These are phyloP conservation scores for Marmota monax DNA, from an alignment of 2,113 vertebrate genomes.

Conservation along the genomic window DNA sequence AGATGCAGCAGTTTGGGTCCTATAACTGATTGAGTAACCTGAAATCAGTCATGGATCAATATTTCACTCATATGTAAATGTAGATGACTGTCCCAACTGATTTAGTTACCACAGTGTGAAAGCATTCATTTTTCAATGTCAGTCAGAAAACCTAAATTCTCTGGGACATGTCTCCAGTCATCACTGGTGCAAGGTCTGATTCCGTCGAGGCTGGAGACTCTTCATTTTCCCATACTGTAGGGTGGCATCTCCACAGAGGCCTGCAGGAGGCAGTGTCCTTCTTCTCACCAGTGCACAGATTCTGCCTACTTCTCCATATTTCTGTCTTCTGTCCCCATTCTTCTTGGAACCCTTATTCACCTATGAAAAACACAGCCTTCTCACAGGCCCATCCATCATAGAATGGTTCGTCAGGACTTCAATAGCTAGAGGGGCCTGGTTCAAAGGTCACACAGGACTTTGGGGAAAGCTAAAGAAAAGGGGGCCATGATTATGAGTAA, in stretches of 20 bases:
- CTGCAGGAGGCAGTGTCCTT: neutral
- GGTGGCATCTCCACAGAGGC: neutral
- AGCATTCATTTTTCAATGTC: constrained; percentile 31
- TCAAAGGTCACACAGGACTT: neutral
- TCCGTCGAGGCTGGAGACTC: neutral
- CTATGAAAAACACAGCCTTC: neutral
- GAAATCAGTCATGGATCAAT: neutral
- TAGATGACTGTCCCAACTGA: neutral
- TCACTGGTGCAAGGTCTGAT: neutral
- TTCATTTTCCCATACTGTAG: no score
- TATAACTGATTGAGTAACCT: neutral
- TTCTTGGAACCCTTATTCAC: neutral
- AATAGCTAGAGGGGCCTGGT: neutral
- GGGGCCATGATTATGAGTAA: neutral
- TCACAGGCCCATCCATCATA: neutral
- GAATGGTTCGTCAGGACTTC: neutral
- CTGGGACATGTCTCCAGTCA: neutral
- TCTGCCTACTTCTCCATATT: neutral
- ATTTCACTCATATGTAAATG: neutral
- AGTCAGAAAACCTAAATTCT: constrained; percentile 41
- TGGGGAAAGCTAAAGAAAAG: constrained; percentile 10
- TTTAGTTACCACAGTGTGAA: neutral
- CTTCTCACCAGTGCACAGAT: neutral
- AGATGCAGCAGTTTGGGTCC: neutral
- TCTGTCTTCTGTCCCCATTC: neutral